A percentile compares a stretch with the other conserved stretches of the same genome.
Conservation (phyloP, 2,797 vertebrate genomes). For the Aeoliscus strigatus region DNA sequence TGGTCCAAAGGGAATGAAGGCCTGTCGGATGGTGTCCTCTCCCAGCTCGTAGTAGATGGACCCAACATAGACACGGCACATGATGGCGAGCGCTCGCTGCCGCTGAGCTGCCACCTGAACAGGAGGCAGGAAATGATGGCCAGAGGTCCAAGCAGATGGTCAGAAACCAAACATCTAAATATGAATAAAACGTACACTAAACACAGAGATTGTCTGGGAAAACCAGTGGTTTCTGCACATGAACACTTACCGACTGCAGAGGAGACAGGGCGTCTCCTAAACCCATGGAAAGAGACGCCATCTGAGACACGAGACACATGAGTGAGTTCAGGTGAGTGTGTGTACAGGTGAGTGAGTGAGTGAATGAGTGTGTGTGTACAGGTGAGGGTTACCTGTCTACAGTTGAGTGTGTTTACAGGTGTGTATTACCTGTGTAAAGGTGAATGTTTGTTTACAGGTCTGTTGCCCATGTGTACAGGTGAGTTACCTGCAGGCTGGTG, state of each 20-base stretch:
- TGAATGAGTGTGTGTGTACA: neutral
- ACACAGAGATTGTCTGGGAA: too few species aligned
- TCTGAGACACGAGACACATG: slow-evolving; percentile 70
- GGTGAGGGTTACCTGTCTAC: slow-evolving; percentile 1
- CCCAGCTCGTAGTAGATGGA: slow-evolving; percentile 96
- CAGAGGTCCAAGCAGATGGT: too few species aligned
- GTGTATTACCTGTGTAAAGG: neutral
- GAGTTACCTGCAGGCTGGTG: slow-evolving; percentile 85
- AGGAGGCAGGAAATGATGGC: too few species aligned
- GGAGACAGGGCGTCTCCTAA: slow-evolving; percentile 93
- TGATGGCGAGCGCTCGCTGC: slow-evolving; percentile 92
- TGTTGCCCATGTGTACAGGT: neutral
- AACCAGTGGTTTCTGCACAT: too few species aligned
- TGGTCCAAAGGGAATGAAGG: slow-evolving; percentile 91
- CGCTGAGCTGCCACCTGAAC: slow-evolving; percentile 93
- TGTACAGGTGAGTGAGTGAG: neutral
- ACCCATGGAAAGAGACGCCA: slow-evolving; percentile 93
- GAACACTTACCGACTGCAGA: slow-evolving; percentile 88
- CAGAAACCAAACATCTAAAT: too few species aligned
- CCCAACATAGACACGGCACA: slow-evolving; percentile 93
- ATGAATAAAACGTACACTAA: too few species aligned
- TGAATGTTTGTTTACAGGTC: too few species aligned
- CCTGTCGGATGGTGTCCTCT: slow-evolving; percentile 92
- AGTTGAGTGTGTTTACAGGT: neutral
- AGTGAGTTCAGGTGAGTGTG: too few species aligned